phyloP scores from a whole-genome alignment of 1,140 invertebrate genomes.

The Pollicipes pollicipes region DNA sequence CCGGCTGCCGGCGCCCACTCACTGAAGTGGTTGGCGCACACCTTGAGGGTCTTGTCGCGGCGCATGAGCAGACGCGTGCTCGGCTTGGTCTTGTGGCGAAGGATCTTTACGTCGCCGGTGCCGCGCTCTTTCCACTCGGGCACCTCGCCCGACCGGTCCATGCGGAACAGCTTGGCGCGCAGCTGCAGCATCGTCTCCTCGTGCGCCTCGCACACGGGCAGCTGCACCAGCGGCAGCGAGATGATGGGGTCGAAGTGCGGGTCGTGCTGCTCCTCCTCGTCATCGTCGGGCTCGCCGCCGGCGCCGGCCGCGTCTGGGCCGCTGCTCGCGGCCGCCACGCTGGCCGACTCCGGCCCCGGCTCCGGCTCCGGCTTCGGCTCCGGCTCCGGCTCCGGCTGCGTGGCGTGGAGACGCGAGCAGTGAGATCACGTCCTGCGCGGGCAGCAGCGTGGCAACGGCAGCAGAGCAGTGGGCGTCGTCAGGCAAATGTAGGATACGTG shows the following conservation, averaged over 20 bases:
- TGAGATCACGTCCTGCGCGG: background rate
- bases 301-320: background rate
- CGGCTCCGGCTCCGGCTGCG: too few species aligned
- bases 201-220: constrained; percentile 62
- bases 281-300: background rate
- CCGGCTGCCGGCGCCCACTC: background rate
- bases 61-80: constrained; percentile 56
- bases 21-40: constrained; percentile 72
- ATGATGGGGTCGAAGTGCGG: constrained; percentile 59
- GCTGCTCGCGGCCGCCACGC: background rate
- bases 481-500: too few species aligned
- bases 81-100: constrained; percentile 45
- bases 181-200: constrained; percentile 54
- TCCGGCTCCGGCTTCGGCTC: background rate
- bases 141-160: constrained; percentile 37
- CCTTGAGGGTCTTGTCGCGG: constrained; percentile 60
- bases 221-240: constrained; percentile 47
- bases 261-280: constrained; percentile 35
- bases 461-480: too few species aligned
- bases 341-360: too few species aligned
- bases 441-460: background rate
- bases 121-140: constrained; percentile 86
- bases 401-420: too few species aligned
- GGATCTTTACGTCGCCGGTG: constrained; percentile 61
- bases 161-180: constrained; percentile 45